These are phyloP conservation scores for Gobio gobio DNA, from an alignment of 2,113 vertebrate species.

Conservation along the genomic window DNA sequence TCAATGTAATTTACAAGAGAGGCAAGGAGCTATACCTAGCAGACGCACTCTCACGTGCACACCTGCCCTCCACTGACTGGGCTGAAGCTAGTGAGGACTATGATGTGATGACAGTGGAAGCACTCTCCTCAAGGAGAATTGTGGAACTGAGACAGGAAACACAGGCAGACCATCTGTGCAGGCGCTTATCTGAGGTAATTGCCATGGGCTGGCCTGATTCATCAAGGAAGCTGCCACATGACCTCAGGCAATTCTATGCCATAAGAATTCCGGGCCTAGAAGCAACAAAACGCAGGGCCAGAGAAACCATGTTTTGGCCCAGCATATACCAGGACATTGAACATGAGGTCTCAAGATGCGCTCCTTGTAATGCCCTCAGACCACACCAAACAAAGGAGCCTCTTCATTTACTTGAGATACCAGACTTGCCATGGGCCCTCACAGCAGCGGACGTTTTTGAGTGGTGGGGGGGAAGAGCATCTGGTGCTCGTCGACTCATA, in stretches of 20 bases:
- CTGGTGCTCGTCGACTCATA: slow-evolving; percentile 13
- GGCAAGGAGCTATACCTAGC: slow-evolving; percentile 38
- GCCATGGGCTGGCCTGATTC: no score
- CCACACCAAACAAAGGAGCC: slow-evolving; percentile 21
- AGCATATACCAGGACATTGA: slow-evolving; percentile 14
- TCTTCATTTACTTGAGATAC: slow-evolving; percentile 7
- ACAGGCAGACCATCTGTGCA: slow-evolving; percentile 1
- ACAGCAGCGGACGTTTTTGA: slow-evolving; percentile 13
- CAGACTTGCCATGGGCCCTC: slow-evolving; percentile 34
- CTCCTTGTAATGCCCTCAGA: slow-evolving; percentile 32
- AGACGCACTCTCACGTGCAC: slow-evolving; percentile 15
- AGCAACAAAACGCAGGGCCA: slow-evolving; percentile 17
- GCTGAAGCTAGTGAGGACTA: background rate
- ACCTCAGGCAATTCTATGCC: background rate
- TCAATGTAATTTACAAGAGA: slow-evolving; percentile 20
- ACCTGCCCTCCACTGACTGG: background rate
- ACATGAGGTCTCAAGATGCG: slow-evolving; percentile 15
- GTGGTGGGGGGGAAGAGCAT: background rate
- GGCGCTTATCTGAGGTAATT: background rate
- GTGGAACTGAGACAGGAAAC: background rate
- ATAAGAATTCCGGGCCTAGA: background rate
- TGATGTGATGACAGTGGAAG: background rate
- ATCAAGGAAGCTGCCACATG: background rate
- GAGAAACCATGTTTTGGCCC: slow-evolving; percentile 7
- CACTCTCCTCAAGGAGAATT: background rate